phyloP scores from a whole-genome alignment of 2,797 vertebrate species.

The Carcharodon carcharias region DNA sequence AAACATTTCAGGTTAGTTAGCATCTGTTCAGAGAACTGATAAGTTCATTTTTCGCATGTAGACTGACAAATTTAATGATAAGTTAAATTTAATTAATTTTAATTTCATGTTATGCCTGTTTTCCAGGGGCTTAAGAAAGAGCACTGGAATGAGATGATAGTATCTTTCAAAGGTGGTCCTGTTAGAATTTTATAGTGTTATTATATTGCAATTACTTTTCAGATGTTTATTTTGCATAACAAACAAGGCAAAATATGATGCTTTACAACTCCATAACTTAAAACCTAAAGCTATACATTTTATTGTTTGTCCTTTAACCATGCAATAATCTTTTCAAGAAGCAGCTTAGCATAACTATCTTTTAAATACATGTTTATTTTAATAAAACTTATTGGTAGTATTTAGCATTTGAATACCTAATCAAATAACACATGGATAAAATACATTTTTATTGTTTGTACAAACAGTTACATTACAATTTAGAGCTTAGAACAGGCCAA shows the following conservation, averaged over 20 bases:
- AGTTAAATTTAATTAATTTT: neutral
- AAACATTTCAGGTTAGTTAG: neutral
- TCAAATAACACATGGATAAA: neutral
- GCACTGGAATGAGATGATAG: neutral
- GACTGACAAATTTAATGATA: neutral
- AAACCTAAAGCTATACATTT: neutral
- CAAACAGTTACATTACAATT: neutral
- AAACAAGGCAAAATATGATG: neutral
- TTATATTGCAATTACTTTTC: neutral
- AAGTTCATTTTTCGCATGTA: neutral
- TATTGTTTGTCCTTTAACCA: neutral
- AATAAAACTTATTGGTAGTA: neutral
- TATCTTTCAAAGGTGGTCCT: neutral
- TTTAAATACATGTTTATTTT: neutral
- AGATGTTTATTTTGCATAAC: neutral
- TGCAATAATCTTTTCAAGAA: neutral
- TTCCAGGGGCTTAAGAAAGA: neutral
- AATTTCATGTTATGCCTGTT: neutral
- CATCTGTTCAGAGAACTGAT: neutral
- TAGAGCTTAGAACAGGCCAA: neutral
- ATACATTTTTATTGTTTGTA: neutral
- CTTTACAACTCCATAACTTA: neutral
- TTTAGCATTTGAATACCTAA: neutral
- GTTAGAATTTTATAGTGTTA: neutral
- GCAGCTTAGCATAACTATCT: neutral